Evolutionary conservation across 2,797 vertebrate species (phyloP), one percentile per base, ranked within the genome.

Genomic region (Eidolon dupreanum): DNA sequence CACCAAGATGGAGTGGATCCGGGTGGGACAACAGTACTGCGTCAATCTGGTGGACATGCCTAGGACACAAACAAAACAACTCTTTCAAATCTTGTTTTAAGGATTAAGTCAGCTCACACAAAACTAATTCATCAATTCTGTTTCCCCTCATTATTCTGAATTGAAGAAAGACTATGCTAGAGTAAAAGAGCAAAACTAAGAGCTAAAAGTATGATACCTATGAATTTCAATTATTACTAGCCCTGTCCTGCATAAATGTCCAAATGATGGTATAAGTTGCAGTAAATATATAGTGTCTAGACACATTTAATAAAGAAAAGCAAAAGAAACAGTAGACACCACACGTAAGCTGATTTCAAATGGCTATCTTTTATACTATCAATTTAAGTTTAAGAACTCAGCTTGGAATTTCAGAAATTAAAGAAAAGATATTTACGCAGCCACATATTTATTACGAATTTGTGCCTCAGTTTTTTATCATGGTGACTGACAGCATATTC

Each of bases 11-110:
- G 63, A 99, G 98, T 24, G 99, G 99, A 93, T 99, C 99, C 0
- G 99, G 99, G 88, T 99, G 99, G 61, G 99, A 99, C 66, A 99
- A 98, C 26, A 99, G 99, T 73, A 99, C 99, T 1, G 99, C 99
- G 61, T 99, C 99, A 0, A 99, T 99, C 97, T 99, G 99, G 97
- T 99, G 99, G 68, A 99, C 99, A 59, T 99, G 99, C 95, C 99
- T 99, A 94, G 2, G 94, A 98, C 41, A 96, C 0, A 55, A 46
- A 8, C 22, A 65, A 59, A 59, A 61, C 2, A 24, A 53, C 92
- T 96, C 98, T 97, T 99, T 99, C 96, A 99, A 98, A 57, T 31
- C 84, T 59, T 20, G 41, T 24, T 88, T 55, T 49, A 65, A 51
- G 33, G 16, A 22, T 9, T 57, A 86, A 87, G 36, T 24, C 19